Percentiles rank a stretch among this genome's conserved stretches.
phyloP scores from a whole-genome alignment of 1,140 invertebrate species.

The Drosophila lacertosa region DNA sequence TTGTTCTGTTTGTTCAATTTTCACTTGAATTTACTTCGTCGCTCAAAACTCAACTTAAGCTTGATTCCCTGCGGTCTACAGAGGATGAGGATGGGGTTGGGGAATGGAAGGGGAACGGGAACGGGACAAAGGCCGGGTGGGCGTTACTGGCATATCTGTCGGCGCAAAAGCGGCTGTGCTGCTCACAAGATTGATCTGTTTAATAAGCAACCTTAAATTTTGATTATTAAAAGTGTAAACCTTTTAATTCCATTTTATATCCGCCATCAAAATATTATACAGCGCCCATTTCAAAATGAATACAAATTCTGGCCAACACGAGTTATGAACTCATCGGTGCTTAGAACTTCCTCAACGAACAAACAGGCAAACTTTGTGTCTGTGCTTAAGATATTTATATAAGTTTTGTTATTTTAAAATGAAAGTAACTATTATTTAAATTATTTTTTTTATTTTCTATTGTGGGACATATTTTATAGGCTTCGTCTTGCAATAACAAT shows the following conservation, averaged over 20 bases:
- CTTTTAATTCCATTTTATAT: conserved; percentile 60
- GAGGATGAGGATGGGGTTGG: no score
- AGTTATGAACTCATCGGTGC: no score
- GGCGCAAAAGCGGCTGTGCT: conserved; percentile 10
- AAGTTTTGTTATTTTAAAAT: no score
- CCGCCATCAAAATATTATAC: conserved; percentile 12
- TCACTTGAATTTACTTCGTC: conserved; percentile 26
- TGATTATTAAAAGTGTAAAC: conserved; percentile 53
- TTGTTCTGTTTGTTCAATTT: conserved; percentile 18
- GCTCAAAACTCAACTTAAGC: conserved; percentile 34
- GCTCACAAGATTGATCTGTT: conserved; percentile 72
- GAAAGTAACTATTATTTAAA: no score
- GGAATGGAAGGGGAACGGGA: not conserved
- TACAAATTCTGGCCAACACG: conserved; percentile 11
- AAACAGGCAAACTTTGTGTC: no score
- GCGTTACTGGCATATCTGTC: conserved; percentile 21
- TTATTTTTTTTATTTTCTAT: no score
- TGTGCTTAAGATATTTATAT: no score
- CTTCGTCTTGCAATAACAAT: no score
- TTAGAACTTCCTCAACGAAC: no score
- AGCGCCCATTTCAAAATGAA: conserved; percentile 13
- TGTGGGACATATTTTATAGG: no score
- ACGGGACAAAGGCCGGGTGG: not conserved
- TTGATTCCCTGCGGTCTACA: conserved; percentile 6
- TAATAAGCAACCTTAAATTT: conserved; percentile 67